phyloP scores from a whole-genome alignment of 1,140 invertebrate genomes.

The Conus ventricosus region DNA sequence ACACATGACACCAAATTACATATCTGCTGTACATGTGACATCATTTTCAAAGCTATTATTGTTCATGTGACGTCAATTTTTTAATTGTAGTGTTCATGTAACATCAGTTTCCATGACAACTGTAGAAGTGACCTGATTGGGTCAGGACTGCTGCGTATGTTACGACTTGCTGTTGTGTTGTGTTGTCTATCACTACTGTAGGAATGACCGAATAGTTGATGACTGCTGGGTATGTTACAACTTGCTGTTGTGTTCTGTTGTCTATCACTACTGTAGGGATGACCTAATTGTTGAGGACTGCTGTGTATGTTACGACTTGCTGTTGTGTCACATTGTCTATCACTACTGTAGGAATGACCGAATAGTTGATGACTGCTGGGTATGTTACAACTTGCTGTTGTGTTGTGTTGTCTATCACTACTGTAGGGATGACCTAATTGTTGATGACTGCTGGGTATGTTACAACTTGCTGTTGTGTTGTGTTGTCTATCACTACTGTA shows the following conservation, averaged over 20 bases:
- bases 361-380: neutral
- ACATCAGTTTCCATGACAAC: too few species aligned
- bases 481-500: slow-evolving; percentile 81
- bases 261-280: slow-evolving; percentile 82
- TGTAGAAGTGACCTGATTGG: too few species aligned
- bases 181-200: too few species aligned
- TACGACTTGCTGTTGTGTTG: slow-evolving; percentile 74
- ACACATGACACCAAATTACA: too few species aligned
- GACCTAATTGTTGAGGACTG: slow-evolving; percentile 70
- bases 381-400: slow-evolving; percentile 63
- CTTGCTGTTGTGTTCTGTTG: slow-evolving; percentile 58
- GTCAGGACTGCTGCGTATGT: slow-evolving; percentile 81
- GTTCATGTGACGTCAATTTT: too few species aligned
- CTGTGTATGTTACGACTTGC: slow-evolving; percentile 63
- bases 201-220: too few species aligned
- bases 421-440: slow-evolving; percentile 80
- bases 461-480: slow-evolving; percentile 46
- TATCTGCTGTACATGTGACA: too few species aligned
- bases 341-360: slow-evolving; percentile 83
- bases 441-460: slow-evolving; percentile 54
- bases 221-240: slow-evolving; percentile 64
- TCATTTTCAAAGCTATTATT: too few species aligned
- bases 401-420: slow-evolving; percentile 76
- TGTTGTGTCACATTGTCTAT: slow-evolving; percentile 58
- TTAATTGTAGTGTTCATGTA: too few species aligned